These are phyloP conservation scores for Brachyptera putata DNA, from an alignment of 2,888 invertebrate genomes.

Conservation along the genomic window DNA sequence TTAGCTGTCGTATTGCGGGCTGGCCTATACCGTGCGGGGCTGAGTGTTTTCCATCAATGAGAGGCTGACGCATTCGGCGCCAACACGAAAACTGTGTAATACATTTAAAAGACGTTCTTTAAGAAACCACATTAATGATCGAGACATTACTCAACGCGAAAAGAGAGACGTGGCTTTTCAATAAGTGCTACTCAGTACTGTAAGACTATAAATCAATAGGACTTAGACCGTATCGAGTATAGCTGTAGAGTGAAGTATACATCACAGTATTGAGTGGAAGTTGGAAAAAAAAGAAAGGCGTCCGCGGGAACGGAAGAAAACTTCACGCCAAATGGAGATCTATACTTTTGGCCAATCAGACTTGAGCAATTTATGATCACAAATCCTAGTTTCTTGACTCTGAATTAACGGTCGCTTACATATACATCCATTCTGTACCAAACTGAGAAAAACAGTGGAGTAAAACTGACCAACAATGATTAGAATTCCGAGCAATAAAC, in stretches of 20 bases:
- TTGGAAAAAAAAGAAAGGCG: not conserved
- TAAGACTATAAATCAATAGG: not conserved
- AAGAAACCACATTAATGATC: slow-evolving; percentile 8
- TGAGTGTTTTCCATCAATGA: too few species aligned
- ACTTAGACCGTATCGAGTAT: not conserved
- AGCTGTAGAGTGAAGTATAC: not conserved
- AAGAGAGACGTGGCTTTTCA: slow-evolving; percentile 11
- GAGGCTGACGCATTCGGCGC: not conserved
- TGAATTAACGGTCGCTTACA: too few species aligned
- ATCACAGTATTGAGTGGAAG: not conserved
- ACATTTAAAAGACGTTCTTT: not conserved
- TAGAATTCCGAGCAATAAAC: too few species aligned
- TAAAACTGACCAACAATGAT: too few species aligned
- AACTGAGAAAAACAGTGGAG: too few species aligned
- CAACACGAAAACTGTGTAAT: not conserved
- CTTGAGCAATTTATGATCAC: too few species aligned
- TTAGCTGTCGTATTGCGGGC: too few species aligned
- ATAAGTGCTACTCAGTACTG: slow-evolving; percentile 17
- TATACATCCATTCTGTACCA: too few species aligned
- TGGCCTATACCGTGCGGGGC: too few species aligned
- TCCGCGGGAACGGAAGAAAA: not conserved
- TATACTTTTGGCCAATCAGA: too few species aligned
- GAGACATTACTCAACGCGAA: slow-evolving; percentile 11
- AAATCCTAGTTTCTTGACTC: too few species aligned
- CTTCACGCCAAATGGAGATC: too few species aligned